phyloP scores from a whole-genome alignment of 2,113 vertebrate genomes.

The Callipepla squamata region DNA sequence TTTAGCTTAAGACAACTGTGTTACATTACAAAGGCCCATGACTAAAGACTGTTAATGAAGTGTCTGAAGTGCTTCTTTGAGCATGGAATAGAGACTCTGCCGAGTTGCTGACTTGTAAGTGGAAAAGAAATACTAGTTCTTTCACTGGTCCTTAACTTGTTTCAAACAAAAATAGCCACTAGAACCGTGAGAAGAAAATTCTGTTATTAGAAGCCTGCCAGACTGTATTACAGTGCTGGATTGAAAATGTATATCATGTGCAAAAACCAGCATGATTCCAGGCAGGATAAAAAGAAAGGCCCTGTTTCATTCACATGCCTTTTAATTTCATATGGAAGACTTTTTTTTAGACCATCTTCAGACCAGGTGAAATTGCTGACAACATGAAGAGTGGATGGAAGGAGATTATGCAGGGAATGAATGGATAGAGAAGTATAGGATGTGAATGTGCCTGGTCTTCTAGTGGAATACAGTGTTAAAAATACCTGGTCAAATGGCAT shows the following conservation, averaged over 20 bases:
- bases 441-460: not conserved
- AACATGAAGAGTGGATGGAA: not conserved
- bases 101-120: not conserved
- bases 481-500: not conserved
- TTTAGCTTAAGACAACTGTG: not conserved
- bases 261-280: not conserved
- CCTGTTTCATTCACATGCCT: not conserved
- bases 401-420: not conserved
- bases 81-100: not conserved
- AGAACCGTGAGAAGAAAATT: not conserved
- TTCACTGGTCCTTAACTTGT: not conserved
- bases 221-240: not conserved
- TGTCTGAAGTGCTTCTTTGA: not conserved
- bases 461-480: not conserved
- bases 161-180: not conserved
- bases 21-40: not conserved
- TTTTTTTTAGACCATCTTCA: not conserved
- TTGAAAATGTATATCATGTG: not conserved
- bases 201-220: not conserved
- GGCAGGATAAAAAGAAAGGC: not conserved
- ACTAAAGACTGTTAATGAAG: not conserved
- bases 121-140: not conserved
- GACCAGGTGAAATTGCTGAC: not conserved
- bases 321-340: not conserved
- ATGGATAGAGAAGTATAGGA: not conserved